Evolutionary conservation across 2,113 vertebrate species (phyloP).

Genomic region (Stegastes partitus): DNA sequence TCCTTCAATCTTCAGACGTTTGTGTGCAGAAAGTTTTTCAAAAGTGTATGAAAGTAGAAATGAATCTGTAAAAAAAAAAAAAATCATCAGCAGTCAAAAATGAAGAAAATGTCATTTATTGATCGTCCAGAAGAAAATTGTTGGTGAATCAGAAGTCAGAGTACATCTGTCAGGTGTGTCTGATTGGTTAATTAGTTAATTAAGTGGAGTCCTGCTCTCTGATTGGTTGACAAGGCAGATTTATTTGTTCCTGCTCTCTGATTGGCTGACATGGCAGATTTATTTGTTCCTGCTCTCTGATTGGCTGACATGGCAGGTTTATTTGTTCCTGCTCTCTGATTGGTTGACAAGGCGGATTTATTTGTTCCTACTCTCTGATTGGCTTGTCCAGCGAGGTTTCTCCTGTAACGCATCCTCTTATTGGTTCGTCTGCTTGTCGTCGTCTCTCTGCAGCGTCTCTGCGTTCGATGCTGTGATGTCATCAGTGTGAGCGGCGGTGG

Average conservation of each 20-base stretch:
- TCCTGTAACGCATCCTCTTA: background rate
- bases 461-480: background rate
- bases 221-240: no score
- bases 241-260: background rate
- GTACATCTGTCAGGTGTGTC: no score
- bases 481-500: background rate
- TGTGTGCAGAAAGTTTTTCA: no score
- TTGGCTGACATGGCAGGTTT: background rate
- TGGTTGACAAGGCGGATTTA: background rate
- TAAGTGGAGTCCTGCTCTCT: no score
- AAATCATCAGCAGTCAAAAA: no score
- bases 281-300: background rate
- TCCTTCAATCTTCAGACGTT: no score
- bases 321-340: background rate
- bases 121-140: no score
- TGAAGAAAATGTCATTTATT: no score
- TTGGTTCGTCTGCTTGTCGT: background rate
- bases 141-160: no score
- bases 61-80: no score
- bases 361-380: constrained; percentile 22
- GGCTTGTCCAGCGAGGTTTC: constrained; percentile 1
- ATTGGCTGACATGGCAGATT: constrained; percentile 1
- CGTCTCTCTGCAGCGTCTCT: background rate
- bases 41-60: no score
- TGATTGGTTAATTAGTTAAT: no score